Evolutionary conservation across 2,113 vertebrate species (phyloP), one percentile per base, ranked within the genome.

Genomic region (Mustela lutreola): DNA sequence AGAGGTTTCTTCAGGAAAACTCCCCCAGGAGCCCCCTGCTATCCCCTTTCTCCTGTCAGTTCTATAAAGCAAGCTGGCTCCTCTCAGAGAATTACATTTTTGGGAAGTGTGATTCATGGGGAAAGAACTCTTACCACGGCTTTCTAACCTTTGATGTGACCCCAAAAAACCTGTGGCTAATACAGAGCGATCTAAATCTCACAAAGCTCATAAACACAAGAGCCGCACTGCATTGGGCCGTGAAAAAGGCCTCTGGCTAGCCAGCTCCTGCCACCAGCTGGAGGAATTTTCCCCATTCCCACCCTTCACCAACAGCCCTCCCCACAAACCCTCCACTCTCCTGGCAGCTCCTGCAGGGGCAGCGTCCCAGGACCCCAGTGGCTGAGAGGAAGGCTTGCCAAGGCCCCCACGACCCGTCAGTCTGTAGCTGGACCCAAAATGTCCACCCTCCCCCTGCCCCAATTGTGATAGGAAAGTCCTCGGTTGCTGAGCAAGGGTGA

Each of bases 71-170:
- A 71, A 95, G 71, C 91, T 6, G 24, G 63, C 95, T 97, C 84
- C 81, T 92, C 89, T 93, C 65, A 62, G 90, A 90, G 95, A 95
- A 97, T 96, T 96, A 93, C 94, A 92, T 97, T 98, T 94, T 93
- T 19, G 97, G 96, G 94, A 98, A 97, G 96, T 93, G 90, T 94
- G 97, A 97, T 97, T 97, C 96, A 98, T 97, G 88, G 82, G 83
- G 97, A 98, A 98, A 94, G 96, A 98, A 97, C 97, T 96, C 97
- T 98, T 97, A 98, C 95, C 96, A 97, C 86, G 91, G 96, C 97
- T 98, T 96, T 93, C 97, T 98, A 98, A 98, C 97, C 96, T 98
- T 98, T 97, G 97, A 98, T 97, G 94, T 98, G 97, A 98, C 97
- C 97, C 97, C 65, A 60, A 56, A 97, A 96, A 98, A 97, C 97